Evolutionary conservation across 1,140 invertebrate genomes (phyloP).

Genomic region (Megalopta genalis): DNA sequence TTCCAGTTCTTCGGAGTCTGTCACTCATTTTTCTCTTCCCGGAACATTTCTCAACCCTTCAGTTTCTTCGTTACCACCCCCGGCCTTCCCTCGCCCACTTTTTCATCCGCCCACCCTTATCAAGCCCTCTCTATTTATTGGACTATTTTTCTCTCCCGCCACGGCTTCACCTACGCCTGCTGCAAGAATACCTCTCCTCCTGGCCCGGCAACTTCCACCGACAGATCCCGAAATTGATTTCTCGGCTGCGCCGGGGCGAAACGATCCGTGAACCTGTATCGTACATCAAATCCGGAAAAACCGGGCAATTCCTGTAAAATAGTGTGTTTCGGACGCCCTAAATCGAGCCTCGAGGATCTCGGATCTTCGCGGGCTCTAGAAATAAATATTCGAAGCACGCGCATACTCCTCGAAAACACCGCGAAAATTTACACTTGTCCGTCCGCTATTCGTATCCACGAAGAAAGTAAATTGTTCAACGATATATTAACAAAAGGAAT

Average conservation of each 20-base stretch:
- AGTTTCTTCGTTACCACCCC: neutral
- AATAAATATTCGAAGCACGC: neutral
- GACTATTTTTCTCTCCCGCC: slow-evolving; percentile 14
- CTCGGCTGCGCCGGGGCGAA: slow-evolving; percentile 18
- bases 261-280: slow-evolving; percentile 21
- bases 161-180: neutral
- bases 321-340: neutral
- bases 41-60: neutral
- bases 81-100: neutral
- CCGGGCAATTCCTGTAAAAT: slow-evolving; percentile 12
- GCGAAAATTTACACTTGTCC: too few relatives aligned
- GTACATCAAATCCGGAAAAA: slow-evolving; percentile 24
- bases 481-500: too few relatives aligned
- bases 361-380: neutral
- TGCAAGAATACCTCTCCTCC: neutral
- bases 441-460: too few relatives aligned
- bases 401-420: too few relatives aligned
- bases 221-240: slow-evolving; percentile 35
- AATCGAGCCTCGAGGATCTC: slow-evolving; percentile 15
- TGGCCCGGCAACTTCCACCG: neutral
- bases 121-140: slow-evolving; percentile 15
- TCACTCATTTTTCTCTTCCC: neutral
- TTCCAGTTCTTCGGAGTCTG: too few relatives aligned
- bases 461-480: too few relatives aligned
- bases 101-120: neutral